Percentiles rank a stretch among this genome's conserved stretches.
These are phyloP conservation scores for Atrichornis clamosus DNA, from an alignment of 2,113 vertebrate species.

Conservation along the genomic window DNA sequence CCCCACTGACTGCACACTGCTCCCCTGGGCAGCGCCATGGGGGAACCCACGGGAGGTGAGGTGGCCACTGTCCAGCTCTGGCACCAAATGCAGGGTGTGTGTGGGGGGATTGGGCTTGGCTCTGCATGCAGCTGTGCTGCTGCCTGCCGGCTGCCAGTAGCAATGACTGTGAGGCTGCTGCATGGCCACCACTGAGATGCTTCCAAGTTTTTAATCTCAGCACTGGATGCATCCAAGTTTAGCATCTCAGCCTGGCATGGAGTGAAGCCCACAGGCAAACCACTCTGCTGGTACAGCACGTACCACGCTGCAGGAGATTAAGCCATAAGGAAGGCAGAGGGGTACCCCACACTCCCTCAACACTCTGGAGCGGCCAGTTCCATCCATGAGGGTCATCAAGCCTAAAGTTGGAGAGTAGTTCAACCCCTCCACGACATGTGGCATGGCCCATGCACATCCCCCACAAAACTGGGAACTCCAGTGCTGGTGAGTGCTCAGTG, in stretches of 20 bases:
- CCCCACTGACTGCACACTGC: not conserved
- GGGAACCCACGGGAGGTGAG: not conserved
- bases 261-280: not conserved
- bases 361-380: not conserved
- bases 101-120: not conserved
- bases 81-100: accelerated
- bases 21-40: not conserved
- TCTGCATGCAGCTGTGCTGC: not conserved
- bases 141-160: not conserved
- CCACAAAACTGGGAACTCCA: accelerated
- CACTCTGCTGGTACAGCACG: accelerated
- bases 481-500: accelerated
- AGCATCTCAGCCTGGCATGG: not conserved
- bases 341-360: accelerated
- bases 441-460: accelerated
- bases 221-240: not conserved
- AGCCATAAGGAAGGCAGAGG: not conserved
- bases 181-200: accelerated
- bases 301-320: accelerated
- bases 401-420: not conserved
- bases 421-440: not conserved
- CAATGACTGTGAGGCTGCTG: not conserved
- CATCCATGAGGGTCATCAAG: not conserved
- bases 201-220: not conserved
- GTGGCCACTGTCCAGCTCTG: not conserved